Evolutionary conservation across 2,797 vertebrate species (phyloP).

Genomic region (Sylvilagus floridanus): DNA sequence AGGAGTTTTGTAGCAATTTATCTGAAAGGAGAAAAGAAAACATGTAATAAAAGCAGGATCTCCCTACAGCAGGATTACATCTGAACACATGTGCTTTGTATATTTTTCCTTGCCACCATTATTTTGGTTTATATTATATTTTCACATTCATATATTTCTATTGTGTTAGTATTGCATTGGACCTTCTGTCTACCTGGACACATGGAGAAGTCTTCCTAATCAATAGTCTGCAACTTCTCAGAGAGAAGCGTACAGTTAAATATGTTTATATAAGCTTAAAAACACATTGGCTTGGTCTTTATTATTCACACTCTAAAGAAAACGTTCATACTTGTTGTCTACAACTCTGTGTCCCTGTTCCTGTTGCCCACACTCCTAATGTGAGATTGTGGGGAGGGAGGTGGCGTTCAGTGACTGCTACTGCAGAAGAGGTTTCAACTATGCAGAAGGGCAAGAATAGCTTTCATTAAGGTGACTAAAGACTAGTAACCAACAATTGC

Average conservation of each 20-base stretch:
- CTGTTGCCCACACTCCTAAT: neutral
- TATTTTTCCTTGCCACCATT: slow-evolving; percentile 12
- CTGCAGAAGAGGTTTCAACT: slow-evolving; percentile 4
- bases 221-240: neutral
- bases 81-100: neutral
- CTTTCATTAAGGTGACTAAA: slow-evolving; percentile 29
- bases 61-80: neutral
- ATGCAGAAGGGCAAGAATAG: neutral
- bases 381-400: no score
- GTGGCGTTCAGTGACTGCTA: neutral
- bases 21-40: slow-evolving; percentile 9
- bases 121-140: neutral
- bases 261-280: neutral
- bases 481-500: neutral
- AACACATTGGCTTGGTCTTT: neutral
- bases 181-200: neutral
- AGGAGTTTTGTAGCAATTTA: neutral
- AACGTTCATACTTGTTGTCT: slow-evolving; percentile 16
- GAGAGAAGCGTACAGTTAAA: neutral
- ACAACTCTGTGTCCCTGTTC: neutral
- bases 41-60: slow-evolving; percentile 8
- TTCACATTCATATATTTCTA: slow-evolving; percentile 11
- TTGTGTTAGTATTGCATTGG: neutral
- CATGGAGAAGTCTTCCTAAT: neutral
- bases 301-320: neutral